phyloP scores from a whole-genome alignment of 1,140 invertebrate species.

The Riptortus pedestris region DNA sequence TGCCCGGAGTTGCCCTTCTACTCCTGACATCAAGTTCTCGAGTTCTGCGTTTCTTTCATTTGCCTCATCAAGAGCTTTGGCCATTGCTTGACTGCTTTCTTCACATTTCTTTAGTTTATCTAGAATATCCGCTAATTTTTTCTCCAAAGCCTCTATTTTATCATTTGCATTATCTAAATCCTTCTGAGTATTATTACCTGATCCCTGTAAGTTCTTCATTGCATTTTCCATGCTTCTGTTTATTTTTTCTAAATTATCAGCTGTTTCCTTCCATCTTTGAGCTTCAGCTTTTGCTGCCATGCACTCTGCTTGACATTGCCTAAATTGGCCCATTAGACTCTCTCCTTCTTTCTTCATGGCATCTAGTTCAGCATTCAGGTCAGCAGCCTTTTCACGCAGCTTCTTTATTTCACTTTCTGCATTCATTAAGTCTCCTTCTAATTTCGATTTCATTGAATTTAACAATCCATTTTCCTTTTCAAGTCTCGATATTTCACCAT shows the following conservation, averaged over 20 bases:
- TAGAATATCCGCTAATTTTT: not conserved
- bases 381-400: not conserved
- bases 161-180: constrained; percentile 1
- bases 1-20: constrained; percentile 7
- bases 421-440: not conserved
- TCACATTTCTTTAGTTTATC: not conserved
- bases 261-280: not conserved
- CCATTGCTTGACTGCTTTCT: not conserved
- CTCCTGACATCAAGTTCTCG: constrained; percentile 3
- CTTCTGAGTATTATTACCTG: not conserved
- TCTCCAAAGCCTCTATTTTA: not conserved
- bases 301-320: not conserved
- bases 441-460: not conserved
- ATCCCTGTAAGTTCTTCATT: not conserved
- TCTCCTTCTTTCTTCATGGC: not conserved
- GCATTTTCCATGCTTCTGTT: not conserved
- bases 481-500: not conserved
- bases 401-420: not conserved
- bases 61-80: not conserved
- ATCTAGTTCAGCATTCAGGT: not conserved
- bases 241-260: not conserved
- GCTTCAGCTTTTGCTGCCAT: not conserved
- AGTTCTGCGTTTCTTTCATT: constrained; percentile 1
- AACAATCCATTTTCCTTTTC: not conserved
- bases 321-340: not conserved